Conservation (phyloP, 2,888 invertebrate species). For the Halocaridina rubra region DNA sequence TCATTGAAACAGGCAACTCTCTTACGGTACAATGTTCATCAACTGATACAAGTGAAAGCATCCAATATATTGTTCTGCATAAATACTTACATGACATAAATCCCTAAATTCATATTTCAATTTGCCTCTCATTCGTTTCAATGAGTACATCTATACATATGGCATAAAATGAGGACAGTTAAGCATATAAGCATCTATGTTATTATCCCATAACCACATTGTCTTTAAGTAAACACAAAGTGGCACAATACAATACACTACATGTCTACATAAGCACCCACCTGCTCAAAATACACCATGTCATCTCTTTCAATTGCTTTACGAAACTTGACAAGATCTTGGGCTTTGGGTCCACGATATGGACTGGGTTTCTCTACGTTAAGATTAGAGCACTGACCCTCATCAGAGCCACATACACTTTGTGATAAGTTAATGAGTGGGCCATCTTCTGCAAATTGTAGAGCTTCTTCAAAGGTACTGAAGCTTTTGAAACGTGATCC, state of each 20-base stretch:
- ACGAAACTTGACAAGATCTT: slow-evolving; percentile 59
- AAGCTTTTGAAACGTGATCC: slow-evolving; percentile 59
- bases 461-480: slow-evolving; percentile 45
- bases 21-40: too few species aligned
- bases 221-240: too few species aligned
- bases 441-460: slow-evolving; percentile 46
- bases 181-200: too few species aligned
- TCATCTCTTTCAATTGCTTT: slow-evolving; percentile 56
- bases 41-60: too few species aligned
- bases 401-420: background rate
- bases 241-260: background rate
- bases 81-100: too few species aligned
- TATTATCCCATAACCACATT: too few species aligned
- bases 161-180: too few species aligned
- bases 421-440: background rate
- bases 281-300: slow-evolving; percentile 35
- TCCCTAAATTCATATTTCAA: too few species aligned
- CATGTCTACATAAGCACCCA: background rate
- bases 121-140: too few species aligned
- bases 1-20: too few species aligned
- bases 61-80: too few species aligned
- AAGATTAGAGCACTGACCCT: background rate
- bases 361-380: slow-evolving; percentile 55
- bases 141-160: too few species aligned
- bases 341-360: slow-evolving; percentile 53